Base-by-base conservation (phyloP, 1,140 invertebrate species). In the Drosophila sechellia region DNA sequence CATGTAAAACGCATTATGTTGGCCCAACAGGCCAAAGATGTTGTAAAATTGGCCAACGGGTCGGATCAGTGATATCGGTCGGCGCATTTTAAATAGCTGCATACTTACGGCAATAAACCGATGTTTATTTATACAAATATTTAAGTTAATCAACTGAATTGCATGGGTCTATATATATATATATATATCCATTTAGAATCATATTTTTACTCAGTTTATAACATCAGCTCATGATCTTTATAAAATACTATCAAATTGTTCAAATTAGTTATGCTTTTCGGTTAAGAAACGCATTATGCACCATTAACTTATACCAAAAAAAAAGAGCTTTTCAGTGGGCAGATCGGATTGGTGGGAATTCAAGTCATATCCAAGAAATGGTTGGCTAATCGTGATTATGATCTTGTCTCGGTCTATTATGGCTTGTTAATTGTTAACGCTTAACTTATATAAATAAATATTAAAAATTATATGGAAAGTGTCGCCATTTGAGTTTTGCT, bases 11-110 rank as follows among this genome's bases (percentile, higher is more conserved):
- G 39, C 54, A 56, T 43, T 50, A 50, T 50, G 48, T 50, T 31
- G 48, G n/a, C 27, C 48, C 59, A 61, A 58, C 58, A 40, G 22
- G 27, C 64, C 45, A 25, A 61, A 64, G 40, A 65, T 43, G 45
- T 17, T 48, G 56, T 68, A 49, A 68, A 65, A 52, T 68, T 68
- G 59, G 64, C 64, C 60, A 68, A 68, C 46, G 27, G 59, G 37
- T 46, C 64, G 46, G 37, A 20, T 68, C 35, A 64, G 58, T 31
- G 43, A 42, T 61, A 57, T 40, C 17, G 15, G 34, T 35, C n/a
- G 46, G 35, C 25, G 8, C 53, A 57, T 58, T 61, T 40, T 6
- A 15, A 15, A 10, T 37, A 15, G 22, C 35, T 27, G n/a, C 5
- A 20, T 3, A 46, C 4, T 13, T 27, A 10, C 22, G 15, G 3